Conservation (phyloP, 2,888 invertebrate species). For the Anthrax anthrax region DNA sequence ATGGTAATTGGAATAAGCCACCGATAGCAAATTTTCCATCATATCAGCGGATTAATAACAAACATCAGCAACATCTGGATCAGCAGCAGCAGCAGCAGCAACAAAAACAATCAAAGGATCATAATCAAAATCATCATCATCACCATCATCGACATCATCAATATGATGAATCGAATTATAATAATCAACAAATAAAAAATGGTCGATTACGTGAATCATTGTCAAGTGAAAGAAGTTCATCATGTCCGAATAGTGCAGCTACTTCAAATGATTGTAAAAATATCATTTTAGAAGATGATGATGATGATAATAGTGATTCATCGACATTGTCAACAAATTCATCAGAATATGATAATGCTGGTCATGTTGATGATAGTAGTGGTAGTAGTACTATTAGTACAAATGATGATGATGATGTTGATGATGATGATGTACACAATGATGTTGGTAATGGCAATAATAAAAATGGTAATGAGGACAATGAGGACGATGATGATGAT, state of each 20-base stretch:
- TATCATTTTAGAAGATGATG: not conserved
- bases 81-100: not conserved
- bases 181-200: too few species aligned
- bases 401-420: not conserved
- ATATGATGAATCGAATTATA: too few species aligned
- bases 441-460: not conserved
- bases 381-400: not conserved
- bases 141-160: not conserved
- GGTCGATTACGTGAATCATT: not conserved
- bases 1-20: conserved; percentile 12
- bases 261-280: conserved; percentile 4
- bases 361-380: not conserved
- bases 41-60: too few species aligned
- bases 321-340: conserved; percentile 1
- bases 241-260: conserved; percentile 11
- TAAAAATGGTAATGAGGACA: not conserved
- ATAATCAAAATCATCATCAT: not conserved
- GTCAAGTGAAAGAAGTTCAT: conserved; percentile 10
- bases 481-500: too few species aligned
- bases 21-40: conserved; percentile 4
- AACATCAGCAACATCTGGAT: not conserved
- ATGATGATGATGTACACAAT: not conserved
- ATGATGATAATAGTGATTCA: conserved; percentile 7
- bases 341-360: conserved; percentile 4
- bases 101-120: not conserved